Percentiles rank a stretch among this genome's conserved stretches.
phyloP scores from a whole-genome alignment of 2,888 invertebrate genomes.

The Andrena dorsata region DNA sequence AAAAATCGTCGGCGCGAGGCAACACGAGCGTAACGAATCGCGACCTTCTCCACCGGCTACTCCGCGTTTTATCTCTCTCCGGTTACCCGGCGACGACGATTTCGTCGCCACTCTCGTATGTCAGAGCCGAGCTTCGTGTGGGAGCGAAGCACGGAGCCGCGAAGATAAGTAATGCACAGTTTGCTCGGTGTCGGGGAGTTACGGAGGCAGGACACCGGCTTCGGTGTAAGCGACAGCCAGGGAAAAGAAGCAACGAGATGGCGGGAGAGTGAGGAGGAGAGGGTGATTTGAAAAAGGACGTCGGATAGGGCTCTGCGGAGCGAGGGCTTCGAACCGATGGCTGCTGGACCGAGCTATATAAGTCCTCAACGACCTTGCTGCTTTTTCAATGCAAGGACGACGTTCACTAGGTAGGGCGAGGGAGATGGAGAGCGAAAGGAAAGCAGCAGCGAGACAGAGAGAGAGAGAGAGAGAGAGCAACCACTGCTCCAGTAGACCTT shows the following conservation, averaged over 20 bases:
- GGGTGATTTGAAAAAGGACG: slow-evolving; percentile 55
- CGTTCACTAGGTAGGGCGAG: slow-evolving; percentile 56
- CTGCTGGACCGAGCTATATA: slow-evolving; percentile 67
- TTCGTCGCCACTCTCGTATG: slow-evolving; percentile 52
- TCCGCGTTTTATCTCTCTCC: slow-evolving; percentile 50
- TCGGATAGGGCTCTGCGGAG: slow-evolving; percentile 48
- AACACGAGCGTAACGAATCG: slow-evolving; percentile 37
- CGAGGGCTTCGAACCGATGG: slow-evolving; percentile 63
- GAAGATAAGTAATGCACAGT: slow-evolving; percentile 65
- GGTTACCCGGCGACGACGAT: slow-evolving; percentile 49
- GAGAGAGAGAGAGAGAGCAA: slow-evolving; percentile 7
- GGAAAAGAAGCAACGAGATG: slow-evolving; percentile 1
- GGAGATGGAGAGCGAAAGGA: slow-evolving; percentile 11
- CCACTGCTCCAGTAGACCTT: slow-evolving; percentile 31
- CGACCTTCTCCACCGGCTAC: slow-evolving; percentile 23
- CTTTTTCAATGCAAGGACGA: slow-evolving; percentile 80
- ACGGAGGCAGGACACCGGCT: slow-evolving; percentile 48
- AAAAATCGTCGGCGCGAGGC: slow-evolving; percentile 37
- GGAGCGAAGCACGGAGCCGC: slow-evolving; percentile 45
- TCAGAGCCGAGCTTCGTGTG: slow-evolving; percentile 54
- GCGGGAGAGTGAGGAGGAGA: slow-evolving; percentile 6
- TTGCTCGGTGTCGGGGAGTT: slow-evolving; percentile 40
- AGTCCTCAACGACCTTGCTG: slow-evolving; percentile 77
- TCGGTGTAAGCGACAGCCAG: slow-evolving; percentile 4
- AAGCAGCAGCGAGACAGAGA: slow-evolving; percentile 2